Evolutionary conservation across 1,140 invertebrate species (phyloP).

Genomic region (Heliconius hewitsoni): DNA sequence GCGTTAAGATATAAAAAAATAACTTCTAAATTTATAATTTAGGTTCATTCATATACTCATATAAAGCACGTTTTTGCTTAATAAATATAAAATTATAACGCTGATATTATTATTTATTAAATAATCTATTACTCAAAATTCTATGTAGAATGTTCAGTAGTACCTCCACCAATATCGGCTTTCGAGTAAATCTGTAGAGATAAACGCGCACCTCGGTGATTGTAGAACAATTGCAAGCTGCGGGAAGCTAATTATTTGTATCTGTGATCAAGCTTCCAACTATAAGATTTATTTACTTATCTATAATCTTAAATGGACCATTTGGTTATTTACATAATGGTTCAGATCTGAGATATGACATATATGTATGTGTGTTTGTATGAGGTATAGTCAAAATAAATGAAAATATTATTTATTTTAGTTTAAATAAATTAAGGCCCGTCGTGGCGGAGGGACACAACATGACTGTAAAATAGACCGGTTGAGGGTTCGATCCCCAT

Average conservation of each 20-base stretch:
- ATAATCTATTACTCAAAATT: neutral
- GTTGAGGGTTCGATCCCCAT: too few relatives aligned
- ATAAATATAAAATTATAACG: neutral
- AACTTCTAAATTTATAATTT: too few relatives aligned
- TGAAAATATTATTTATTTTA: too few relatives aligned
- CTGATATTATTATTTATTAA: neutral
- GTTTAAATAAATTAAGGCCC: too few relatives aligned
- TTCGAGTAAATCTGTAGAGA: slow-evolving; percentile 34
- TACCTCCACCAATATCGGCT: slow-evolving; percentile 8
- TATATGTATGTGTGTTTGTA: neutral
- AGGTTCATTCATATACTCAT: too few relatives aligned
- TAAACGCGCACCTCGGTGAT: slow-evolving; percentile 44
- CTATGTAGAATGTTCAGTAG: neutral
- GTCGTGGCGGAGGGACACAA: too few relatives aligned
- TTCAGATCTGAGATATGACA: neutral
- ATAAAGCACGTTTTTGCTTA: neutral
- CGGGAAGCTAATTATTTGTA: slow-evolving; percentile 52
- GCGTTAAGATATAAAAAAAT: neutral
- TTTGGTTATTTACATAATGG: slow-evolving; percentile 37
- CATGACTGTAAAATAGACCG: too few relatives aligned
- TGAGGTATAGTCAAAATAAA: too few relatives aligned
- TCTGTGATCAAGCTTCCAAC: slow-evolving; percentile 46
- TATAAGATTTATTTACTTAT: slow-evolving; percentile 48
- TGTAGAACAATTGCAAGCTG: slow-evolving; percentile 52
- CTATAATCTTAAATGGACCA: slow-evolving; percentile 40